These are phyloP conservation scores for Syndactyla subalaris DNA, from an alignment of 2,797 vertebrate genomes.

Conservation along the genomic window DNA sequence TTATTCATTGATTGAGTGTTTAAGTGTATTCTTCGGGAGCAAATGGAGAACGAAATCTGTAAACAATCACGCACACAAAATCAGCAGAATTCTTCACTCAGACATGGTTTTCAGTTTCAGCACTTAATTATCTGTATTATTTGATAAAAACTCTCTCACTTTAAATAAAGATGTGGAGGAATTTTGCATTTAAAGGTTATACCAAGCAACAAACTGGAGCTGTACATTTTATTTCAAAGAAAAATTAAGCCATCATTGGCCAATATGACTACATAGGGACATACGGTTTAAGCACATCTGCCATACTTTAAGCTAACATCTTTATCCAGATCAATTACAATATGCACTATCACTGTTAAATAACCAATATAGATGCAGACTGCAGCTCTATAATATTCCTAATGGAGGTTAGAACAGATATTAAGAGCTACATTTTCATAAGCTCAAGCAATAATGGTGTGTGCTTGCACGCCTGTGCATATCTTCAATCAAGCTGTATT, in stretches of 20 bases:
- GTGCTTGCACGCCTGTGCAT: neutral
- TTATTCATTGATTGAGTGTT: slow-evolving; percentile 99
- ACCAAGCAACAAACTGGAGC: neutral
- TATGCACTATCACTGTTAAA: slow-evolving; percentile 47
- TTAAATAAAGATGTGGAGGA: slow-evolving; percentile 25
- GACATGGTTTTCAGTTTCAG: slow-evolving; percentile 43
- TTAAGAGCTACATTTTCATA: slow-evolving; percentile 49
- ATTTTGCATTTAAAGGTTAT: slow-evolving; percentile 36
- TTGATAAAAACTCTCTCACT: slow-evolving; percentile 53
- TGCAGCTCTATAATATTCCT: slow-evolving; percentile 50
- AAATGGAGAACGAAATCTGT: slow-evolving; percentile 84
- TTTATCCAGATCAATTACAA: slow-evolving; percentile 65
- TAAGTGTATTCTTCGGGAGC: slow-evolving; percentile 90
- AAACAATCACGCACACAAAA: slow-evolving; percentile 77
- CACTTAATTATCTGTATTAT: slow-evolving; percentile 69
- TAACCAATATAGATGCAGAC: slow-evolving; percentile 61
- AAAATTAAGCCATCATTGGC: slow-evolving; percentile 58
- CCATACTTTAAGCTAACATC: slow-evolving; percentile 20
- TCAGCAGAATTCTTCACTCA: slow-evolving; percentile 68
- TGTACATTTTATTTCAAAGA: slow-evolving; percentile 13
- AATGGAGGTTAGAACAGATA: slow-evolving; percentile 53
- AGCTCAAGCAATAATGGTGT: slow-evolving; percentile 14
- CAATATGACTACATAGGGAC: neutral
- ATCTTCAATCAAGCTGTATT: slow-evolving; percentile 40
- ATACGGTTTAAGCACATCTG: slow-evolving; percentile 33